A percentile compares a stretch with the other conserved stretches of the same genome.
Conservation (phyloP, 2,888 invertebrate species). For the Neocrepidodera transversa region DNA sequence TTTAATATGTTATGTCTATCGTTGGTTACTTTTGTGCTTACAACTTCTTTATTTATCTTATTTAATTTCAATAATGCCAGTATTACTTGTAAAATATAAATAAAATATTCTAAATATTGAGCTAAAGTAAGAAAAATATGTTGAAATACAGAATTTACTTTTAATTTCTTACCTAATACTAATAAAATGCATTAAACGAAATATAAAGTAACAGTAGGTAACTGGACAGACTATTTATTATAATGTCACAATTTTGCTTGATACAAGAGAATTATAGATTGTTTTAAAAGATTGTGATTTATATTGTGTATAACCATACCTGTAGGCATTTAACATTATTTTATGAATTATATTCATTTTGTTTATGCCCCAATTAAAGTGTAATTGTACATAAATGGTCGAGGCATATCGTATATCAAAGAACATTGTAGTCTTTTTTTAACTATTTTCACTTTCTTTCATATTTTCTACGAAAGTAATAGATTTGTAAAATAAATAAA, state of each 20-base stretch:
- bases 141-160: no score
- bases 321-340: conserved; percentile 9
- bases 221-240: background rate
- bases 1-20: conserved; percentile 1
- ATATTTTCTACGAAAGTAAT: conserved; percentile 3
- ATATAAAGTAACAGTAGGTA: background rate
- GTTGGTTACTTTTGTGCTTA: no score
- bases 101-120: no score
- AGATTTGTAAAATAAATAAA: no score
- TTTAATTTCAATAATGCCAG: no score
- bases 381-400: conserved; percentile 14
- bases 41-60: no score
- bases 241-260: conserved; percentile 11
- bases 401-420: conserved; percentile 13
- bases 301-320: conserved; percentile 13
- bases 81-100: no score
- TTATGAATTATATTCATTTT: conserved; percentile 20
- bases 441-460: background rate
- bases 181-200: no score
- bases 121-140: no score
- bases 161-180: no score
- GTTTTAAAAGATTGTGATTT: conserved; percentile 17
- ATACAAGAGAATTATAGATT: conserved; percentile 8
- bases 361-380: conserved; percentile 13
- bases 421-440: conserved; percentile 6